Evolutionary conservation across 37 sponge, comb jelly and placozoan species (phyloP).

Genomic region (Amphimedon queenslandica): DNA sequence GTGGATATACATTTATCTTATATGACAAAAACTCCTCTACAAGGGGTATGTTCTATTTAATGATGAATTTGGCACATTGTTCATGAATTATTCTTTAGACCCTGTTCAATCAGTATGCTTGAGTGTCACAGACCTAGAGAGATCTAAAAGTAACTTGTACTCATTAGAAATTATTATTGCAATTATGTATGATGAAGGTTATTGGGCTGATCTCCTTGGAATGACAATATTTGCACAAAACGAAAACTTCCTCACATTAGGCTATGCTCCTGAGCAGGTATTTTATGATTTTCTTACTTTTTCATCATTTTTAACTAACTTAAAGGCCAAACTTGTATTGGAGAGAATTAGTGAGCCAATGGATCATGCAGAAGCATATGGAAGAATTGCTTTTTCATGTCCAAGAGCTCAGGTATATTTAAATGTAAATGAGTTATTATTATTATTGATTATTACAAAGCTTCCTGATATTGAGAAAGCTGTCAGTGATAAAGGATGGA

Average conservation of each 20-base stretch:
- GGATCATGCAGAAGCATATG: conserved; percentile 74
- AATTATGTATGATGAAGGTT: conserved; percentile 11
- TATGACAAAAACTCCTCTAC: conserved; percentile 17
- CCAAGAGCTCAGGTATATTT: conserved; percentile 41
- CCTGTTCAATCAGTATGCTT: conserved; percentile 44
- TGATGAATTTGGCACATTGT: not conserved
- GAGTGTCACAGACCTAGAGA: conserved; percentile 39
- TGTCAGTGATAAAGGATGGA: conserved; percentile 29
- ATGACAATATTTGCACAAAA: conserved; percentile 34
- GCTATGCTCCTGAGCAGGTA: conserved; percentile 63
- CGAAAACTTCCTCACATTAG: conserved; percentile 11
- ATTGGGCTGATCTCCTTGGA: conserved; percentile 53
- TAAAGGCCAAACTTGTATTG: conserved; percentile 49
- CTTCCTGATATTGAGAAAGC: conserved; percentile 44
- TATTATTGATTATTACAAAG: too few species aligned
- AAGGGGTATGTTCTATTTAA: conserved; percentile 8
- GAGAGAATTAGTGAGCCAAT: conserved; percentile 28
- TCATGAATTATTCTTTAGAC: conserved; percentile 17
- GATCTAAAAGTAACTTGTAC: conserved; percentile 22
- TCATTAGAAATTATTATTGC: not conserved
- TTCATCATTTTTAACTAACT: not conserved
- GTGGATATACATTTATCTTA: conserved; percentile 45
- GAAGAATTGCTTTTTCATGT: conserved; percentile 80
- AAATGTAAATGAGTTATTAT: not conserved
- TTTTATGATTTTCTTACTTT: not conserved